Evolutionary conservation across 2,797 vertebrate species (phyloP), one percentile per base, ranked within the genome.

Genomic region (Tolypeutes matacus): DNA sequence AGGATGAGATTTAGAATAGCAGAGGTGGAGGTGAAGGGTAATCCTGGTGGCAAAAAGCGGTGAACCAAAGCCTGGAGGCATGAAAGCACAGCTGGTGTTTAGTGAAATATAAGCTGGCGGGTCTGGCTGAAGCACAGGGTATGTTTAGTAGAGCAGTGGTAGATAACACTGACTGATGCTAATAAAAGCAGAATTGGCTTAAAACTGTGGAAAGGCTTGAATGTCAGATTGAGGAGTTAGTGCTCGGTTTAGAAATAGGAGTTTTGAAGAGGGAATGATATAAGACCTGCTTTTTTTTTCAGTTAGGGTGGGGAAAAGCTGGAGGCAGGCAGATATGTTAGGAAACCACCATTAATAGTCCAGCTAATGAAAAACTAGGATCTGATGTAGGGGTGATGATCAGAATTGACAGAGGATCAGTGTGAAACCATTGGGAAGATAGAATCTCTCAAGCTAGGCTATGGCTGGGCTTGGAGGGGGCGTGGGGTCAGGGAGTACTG

Each of bases 221-320:
- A 31, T 34, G 72, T 85, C 64, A 80, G 27, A 94, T 60, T 73
- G 69, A 25, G 7, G 46, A 86, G 21, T 86, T 72, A 42, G 82
- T 75, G 78, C 42, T 90, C 80, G 75, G 73, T 86, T 91, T 83
- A 27, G 73, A 93, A 96, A 88, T 82, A 78, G 56, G 49, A 70
- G 51, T 92, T 95, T 84, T 93, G 53, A 88, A 91, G 51, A 90
- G 58, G n/a, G n/a, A 75, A 82, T 92, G 58, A 67, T 18, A 2
- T 90, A 64, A 90, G 36, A 86, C 12, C 36, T 42, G 31, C 56
- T 56, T 56, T 20, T 21, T 56, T 89, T 95, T 58, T 72, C 70
- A 81, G 60, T 64, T 69, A 64, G 51, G 86, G 73, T 77, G 23
- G 21, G 18, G 88, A 77, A 94, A 56, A 96, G 69, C 6, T 76